These are phyloP conservation scores for Charaxes varanes DNA, from an alignment of 1,140 invertebrate species.

Conservation along the genomic window DNA sequence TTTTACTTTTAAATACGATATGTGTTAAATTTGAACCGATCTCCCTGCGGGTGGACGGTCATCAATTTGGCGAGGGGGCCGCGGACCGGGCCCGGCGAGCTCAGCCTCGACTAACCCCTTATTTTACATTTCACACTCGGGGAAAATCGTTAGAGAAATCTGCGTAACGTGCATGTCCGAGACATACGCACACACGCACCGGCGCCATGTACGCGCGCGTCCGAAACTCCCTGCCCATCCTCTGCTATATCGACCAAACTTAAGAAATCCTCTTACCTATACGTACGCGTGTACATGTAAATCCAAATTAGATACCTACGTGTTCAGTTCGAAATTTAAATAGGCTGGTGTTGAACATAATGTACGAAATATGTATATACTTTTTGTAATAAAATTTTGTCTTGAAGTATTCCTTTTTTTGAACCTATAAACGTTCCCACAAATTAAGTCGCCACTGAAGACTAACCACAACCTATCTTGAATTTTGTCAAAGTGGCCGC, in stretches of 20 bases:
- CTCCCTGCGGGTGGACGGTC: slow-evolving; percentile 61
- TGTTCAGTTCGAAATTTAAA: slow-evolving; percentile 15
- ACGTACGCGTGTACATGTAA: slow-evolving; percentile 53
- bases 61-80: slow-evolving; percentile 61
- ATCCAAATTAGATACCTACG: slow-evolving; percentile 34
- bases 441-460: no score
- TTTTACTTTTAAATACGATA: slow-evolving; percentile 69
- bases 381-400: neutral
- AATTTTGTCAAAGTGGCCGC: no score
- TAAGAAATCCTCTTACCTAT: slow-evolving; percentile 68
- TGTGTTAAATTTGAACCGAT: slow-evolving; percentile 70
- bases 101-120: slow-evolving; percentile 67
- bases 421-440: no score
- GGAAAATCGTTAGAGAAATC: slow-evolving; percentile 74
- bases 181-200: slow-evolving; percentile 52
- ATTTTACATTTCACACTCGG: slow-evolving; percentile 74
- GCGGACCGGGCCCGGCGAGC: slow-evolving; percentile 28
- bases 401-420: no score
- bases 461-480: no score
- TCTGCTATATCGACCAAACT: slow-evolving; percentile 62
- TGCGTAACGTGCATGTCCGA: slow-evolving; percentile 68
- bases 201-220: slow-evolving; percentile 30
- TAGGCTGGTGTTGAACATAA: neutral
- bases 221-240: slow-evolving; percentile 42
- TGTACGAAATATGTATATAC: no score